Base-by-base conservation (phyloP, 2,888 invertebrate genomes). In the Brenthis ino region DNA sequence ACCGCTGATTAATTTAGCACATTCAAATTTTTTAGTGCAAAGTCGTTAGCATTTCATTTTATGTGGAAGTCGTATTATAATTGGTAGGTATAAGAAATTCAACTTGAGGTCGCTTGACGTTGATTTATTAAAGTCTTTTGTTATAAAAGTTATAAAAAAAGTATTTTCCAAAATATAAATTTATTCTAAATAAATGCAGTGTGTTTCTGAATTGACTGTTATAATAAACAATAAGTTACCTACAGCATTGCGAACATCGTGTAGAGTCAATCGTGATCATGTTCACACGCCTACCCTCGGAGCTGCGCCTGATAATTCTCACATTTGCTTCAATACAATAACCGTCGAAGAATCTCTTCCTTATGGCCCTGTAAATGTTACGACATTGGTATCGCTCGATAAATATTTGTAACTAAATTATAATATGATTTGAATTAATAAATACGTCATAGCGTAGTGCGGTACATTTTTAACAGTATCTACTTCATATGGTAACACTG, bases 251-350 rank as follows among this genome's bases (percentile, higher is more conserved):
- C 16, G 28, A 61, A 50, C 43, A 57, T 65, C 60, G 68, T 57
- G 81, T 80, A 76, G 79, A 76, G 77, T 75, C 81, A 82, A 82
- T 82, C 79, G 73, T 80, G 77, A 72, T 77, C 73, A 79, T 80
- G 77, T 84, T 85, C 82, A 77, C 85, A 85, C 84, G 82, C 75
- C 77, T 79, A 78, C 77, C 77, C 79, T 79, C 65, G 33, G 63
- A 63, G 63, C 67, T 61, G 70, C 69, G 67, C 65, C 11, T 79
- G 37, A 61, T 71, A 71, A 72, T 71, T 63, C 65, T 69, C 63
- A 70, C 67, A 77, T 78, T 79, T 68, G 58, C 65, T 63, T 56
- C 76, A 75, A 77, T 78, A 77, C 75, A 77, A 77, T 63, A 63
- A 53, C 63, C 76, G 75, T 76, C 72, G 75, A 72, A 76, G 53